Evolutionary conservation across 2,888 invertebrate genomes (phyloP), one percentile per base, ranked within the genome.

Genomic region (Agonopterix subpropinquella): DNA sequence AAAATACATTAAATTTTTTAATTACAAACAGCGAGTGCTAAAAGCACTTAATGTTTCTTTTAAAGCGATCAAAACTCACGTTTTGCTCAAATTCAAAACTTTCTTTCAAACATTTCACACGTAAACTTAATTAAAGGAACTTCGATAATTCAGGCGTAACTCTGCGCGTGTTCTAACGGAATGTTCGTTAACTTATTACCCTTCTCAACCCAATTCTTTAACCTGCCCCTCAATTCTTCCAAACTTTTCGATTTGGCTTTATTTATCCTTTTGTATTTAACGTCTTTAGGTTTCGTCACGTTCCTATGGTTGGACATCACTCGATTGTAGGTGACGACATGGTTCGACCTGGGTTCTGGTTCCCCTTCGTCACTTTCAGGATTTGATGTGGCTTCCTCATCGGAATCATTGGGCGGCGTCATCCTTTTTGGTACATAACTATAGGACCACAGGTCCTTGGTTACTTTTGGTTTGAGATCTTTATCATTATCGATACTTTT

Each of bases 281-380:
- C 96, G 73, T 96, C 96, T 84, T 96, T 96, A 56, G 96, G 96
- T 75, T 96, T 96, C 4, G 95, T 96, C 47, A 96, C 96, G 47
- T 95, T 95, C 56, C 96, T 90, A 77, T 96, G 96, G 80, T 96
- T 96, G 44, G 95, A 95, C 96, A 96, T 96, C 50, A 96, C 96
- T 58, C 96, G 88, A 78, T 95, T 95, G 80, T 94, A 95, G 1
- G 92, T 93, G 10, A 93, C 93, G 46, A 95, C 93, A 53, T 92
- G 92, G 53, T 81, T 89, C 11, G 86, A 65, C 61, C 70, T 76
- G 2, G 70, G 77, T 45, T 82, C 82, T 1, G 73, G 79, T 15
- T 83, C 87, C 8, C 65, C 75, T 47, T 85, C 87, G 10, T 87
- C 87, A 47, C 86, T 87, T 46, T 87, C 80, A 44, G 75, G 68